These are phyloP conservation scores for Chionoecetes opilio DNA, from an alignment of 1,140 invertebrate species.

Conservation along the genomic window DNA sequence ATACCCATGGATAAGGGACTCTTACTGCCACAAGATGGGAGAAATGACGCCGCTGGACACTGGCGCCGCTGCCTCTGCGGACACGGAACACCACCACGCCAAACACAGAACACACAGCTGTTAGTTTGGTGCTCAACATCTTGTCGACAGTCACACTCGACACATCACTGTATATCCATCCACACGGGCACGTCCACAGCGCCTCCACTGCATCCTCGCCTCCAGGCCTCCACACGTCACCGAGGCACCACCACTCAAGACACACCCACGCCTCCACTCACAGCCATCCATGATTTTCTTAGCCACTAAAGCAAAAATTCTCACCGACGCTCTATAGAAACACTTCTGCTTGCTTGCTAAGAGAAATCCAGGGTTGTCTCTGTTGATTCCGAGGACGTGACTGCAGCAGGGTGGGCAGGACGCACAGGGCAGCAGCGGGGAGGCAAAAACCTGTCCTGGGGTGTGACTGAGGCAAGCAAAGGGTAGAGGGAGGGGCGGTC, in stretches of 20 bases:
- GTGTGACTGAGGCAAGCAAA: constrained; percentile 38
- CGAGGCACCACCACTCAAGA: not conserved
- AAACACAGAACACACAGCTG: too few species aligned
- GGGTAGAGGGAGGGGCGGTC: constrained; percentile 16
- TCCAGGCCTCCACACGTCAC: not conserved
- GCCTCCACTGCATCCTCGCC: not conserved
- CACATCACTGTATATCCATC: not conserved
- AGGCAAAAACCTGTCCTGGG: not conserved
- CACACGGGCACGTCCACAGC: not conserved
- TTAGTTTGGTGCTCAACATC: too few species aligned
- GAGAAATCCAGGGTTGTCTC: constrained; percentile 6
- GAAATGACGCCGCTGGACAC: too few species aligned
- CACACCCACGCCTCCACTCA: not conserved
- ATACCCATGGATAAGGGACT: too few species aligned
- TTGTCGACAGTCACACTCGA: not conserved
- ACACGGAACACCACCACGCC: too few species aligned
- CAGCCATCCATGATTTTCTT: not conserved
- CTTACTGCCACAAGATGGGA: too few species aligned
- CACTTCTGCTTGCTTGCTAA: constrained; percentile 33
- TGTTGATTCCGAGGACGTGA: constrained; percentile 4
- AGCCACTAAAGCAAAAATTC: not conserved
- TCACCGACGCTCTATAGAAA: not conserved
- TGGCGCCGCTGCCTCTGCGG: too few species aligned
- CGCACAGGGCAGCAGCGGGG: constrained; percentile 5
- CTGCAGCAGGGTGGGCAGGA: not conserved